Conservation (phyloP, 2,797 vertebrate species). For the Schizopygopsis malacanthus region DNA sequence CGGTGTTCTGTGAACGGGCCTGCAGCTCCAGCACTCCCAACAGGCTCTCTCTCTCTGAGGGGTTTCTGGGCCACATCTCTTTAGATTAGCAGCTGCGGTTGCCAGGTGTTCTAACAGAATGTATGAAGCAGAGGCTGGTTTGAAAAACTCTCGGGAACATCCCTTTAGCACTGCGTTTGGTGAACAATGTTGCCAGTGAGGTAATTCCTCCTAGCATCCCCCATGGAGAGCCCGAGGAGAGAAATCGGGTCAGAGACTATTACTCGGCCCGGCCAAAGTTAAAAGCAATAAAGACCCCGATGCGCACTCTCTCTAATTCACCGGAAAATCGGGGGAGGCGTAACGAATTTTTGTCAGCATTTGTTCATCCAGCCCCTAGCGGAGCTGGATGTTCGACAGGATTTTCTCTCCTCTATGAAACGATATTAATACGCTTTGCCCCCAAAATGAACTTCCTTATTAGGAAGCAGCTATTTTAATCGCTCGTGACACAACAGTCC, state of each 20-base stretch:
- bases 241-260: too few relatives aligned
- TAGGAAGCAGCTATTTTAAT: not conserved
- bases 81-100: slow-evolving; percentile 42
- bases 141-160: slow-evolving; percentile 32
- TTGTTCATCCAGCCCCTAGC: too few relatives aligned
- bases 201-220: slow-evolving; percentile 69
- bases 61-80: slow-evolving; percentile 27
- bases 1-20: slow-evolving; percentile 31
- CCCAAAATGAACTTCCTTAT: too few relatives aligned
- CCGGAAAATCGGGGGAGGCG: not conserved
- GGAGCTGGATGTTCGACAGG: too few relatives aligned
- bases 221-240: too few relatives aligned
- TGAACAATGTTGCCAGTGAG: slow-evolving; percentile 51
- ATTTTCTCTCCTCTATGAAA: not conserved
- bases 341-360: not conserved
- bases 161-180: slow-evolving; percentile 52
- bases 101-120: slow-evolving; percentile 32
- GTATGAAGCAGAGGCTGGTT: slow-evolving; percentile 33
- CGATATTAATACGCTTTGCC: too few relatives aligned
- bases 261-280: too few relatives aligned
- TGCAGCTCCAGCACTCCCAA: too few relatives aligned
- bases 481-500: too few relatives aligned
- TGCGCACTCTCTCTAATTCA: too few relatives aligned
- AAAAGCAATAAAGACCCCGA: too few relatives aligned
- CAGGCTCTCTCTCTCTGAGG: slow-evolving; percentile 35